These are phyloP conservation scores for Poecilia wingei DNA, from an alignment of 2,797 vertebrate genomes.

Conservation along the genomic window DNA sequence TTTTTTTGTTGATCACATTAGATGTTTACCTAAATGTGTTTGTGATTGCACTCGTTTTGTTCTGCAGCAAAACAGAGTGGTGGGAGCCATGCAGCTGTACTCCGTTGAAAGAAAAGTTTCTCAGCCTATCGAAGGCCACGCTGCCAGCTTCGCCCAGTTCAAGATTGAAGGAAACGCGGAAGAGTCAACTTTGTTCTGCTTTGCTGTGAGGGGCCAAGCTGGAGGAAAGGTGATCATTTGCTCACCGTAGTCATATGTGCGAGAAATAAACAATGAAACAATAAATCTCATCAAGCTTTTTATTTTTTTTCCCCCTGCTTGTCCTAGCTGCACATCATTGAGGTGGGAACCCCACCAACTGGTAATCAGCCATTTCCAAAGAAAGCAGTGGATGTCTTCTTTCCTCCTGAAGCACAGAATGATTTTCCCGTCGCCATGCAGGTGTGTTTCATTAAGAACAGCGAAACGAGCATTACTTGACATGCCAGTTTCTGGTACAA, in stretches of 20 bases:
- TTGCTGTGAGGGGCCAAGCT: slow-evolving; percentile 96
- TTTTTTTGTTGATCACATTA: background rate
- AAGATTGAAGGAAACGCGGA: slow-evolving; percentile 98
- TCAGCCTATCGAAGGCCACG: slow-evolving; percentile 97
- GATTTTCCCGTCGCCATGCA: slow-evolving; percentile 99
- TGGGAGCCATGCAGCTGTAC: slow-evolving; percentile 99
- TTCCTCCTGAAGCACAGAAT: slow-evolving; percentile 98
- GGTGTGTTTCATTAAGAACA: slow-evolving; percentile 71
- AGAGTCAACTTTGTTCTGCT: slow-evolving; percentile 98
- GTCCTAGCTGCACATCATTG: slow-evolving; percentile 95
- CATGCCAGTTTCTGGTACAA: background rate
- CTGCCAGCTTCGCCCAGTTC: slow-evolving; percentile 97
- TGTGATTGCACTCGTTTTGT: background rate
- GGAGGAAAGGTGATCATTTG: slow-evolving; percentile 90
- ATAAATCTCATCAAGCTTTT: slow-evolving; percentile 1
- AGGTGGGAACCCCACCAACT: slow-evolving; percentile 95
- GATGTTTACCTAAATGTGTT: background rate
- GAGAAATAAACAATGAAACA: background rate
- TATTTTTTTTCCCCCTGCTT: background rate
- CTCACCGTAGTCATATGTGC: background rate
- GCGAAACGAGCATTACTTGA: background rate
- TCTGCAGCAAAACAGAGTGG: slow-evolving; percentile 97
- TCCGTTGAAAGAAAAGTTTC: slow-evolving; percentile 98
- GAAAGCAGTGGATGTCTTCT: slow-evolving; percentile 99
- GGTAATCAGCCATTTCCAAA: slow-evolving; percentile 98